Conservation (phyloP, 2,113 vertebrate genomes). For the Ciconia boyciana region DNA sequence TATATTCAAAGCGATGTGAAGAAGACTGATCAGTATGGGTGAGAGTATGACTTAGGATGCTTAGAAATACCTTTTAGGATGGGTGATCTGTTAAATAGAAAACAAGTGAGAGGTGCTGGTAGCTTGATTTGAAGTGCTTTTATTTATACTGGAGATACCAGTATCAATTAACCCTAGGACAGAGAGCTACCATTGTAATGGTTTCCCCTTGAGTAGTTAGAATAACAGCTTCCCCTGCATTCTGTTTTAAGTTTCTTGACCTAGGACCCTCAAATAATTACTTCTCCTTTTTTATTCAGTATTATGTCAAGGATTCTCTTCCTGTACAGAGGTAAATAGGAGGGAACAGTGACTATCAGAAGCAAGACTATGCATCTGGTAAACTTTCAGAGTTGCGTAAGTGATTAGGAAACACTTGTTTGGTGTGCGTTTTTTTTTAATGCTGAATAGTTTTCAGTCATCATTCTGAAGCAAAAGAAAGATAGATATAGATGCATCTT, state of each 20-base stretch:
- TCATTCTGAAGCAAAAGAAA: neutral
- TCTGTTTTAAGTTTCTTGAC: neutral
- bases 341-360: neutral
- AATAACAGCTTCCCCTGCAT: neutral
- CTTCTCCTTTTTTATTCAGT: neutral
- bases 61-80: neutral
- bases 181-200: fast-evolving
- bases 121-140: neutral
- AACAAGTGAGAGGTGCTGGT: neutral
- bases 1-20: neutral
- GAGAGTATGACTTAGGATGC: neutral
- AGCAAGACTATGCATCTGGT: neutral
- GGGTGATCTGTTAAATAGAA: neutral
- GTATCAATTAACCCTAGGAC: neutral
- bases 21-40: neutral
- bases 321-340: neutral
- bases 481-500: neutral
- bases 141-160: neutral
- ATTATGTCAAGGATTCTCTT: neutral
- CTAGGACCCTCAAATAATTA: neutral
- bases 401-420: neutral
- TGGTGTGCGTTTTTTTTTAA: too few relatives aligned
- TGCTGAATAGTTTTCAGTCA: too few relatives aligned
- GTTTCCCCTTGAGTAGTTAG: neutral
- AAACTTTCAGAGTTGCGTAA: neutral